Evolutionary conservation across 2,797 vertebrate species (phyloP).

Genomic region (Oreortyx pictus): DNA sequence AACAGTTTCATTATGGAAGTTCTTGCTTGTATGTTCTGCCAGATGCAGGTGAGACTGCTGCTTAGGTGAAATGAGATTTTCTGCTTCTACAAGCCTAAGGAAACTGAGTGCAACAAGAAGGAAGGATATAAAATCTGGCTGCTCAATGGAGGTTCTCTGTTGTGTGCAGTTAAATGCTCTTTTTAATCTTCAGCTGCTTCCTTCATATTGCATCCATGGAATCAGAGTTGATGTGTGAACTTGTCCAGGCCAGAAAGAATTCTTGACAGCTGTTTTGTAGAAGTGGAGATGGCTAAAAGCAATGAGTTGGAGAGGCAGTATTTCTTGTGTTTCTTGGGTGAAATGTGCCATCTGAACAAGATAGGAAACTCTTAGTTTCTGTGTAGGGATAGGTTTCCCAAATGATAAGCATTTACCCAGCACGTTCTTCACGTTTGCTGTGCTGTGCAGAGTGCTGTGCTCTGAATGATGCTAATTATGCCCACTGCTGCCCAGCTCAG

Average conservation of each 20-base stretch:
- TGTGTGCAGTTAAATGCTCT: neutral
- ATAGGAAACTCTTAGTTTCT: neutral
- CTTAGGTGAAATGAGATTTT: neutral
- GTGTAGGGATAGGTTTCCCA: neutral
- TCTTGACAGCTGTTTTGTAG: neutral
- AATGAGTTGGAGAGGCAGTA: neutral
- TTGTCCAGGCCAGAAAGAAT: neutral
- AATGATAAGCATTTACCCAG: neutral
- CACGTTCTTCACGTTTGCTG: accelerated
- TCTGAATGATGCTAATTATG: neutral
- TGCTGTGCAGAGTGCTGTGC: neutral
- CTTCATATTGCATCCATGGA: neutral
- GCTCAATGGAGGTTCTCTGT: neutral
- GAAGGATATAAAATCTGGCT: neutral
- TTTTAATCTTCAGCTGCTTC: neutral
- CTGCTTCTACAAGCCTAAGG: neutral
- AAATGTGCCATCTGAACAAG: neutral
- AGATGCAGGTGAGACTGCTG: neutral
- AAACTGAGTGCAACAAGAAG: neutral
- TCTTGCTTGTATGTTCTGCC: neutral
- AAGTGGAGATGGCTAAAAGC: neutral
- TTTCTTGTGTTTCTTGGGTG: neutral
- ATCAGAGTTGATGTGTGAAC: neutral
- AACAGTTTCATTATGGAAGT: neutral
- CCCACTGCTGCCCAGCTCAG: neutral